Conservation (phyloP, 1,140 invertebrate genomes). For the Elysia chlorotica region DNA sequence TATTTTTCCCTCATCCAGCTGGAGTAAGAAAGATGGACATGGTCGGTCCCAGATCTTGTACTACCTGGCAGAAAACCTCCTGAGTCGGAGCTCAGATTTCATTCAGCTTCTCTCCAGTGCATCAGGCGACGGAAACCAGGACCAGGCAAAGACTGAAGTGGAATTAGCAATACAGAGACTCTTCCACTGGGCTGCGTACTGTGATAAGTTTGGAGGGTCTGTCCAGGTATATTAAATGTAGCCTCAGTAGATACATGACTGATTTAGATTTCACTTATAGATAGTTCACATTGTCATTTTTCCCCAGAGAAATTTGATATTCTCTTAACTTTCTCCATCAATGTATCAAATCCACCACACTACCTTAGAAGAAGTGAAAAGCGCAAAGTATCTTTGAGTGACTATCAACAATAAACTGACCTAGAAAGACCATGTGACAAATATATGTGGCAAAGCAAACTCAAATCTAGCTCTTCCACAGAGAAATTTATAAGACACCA, state of each 20-base stretch:
- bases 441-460: no score
- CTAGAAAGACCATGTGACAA: no score
- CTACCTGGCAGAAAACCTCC: conserved; percentile 65
- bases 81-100: conserved; percentile 56
- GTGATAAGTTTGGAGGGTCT: conserved; percentile 63
- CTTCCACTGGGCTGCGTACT: conserved; percentile 64
- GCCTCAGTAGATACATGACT: background rate
- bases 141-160: conserved; percentile 58
- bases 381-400: background rate
- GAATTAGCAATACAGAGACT: conserved; percentile 59
- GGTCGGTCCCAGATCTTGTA: conserved; percentile 65
- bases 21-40: conserved; percentile 64
- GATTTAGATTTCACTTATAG: background rate
- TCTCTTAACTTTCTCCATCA: background rate
- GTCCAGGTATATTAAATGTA: conserved; percentile 51
- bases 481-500: background rate
- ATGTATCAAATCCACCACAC: background rate
- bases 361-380: background rate
- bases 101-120: conserved; percentile 45
- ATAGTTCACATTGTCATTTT: background rate
- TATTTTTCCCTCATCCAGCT: conserved; percentile 45
- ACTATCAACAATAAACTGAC: no score
- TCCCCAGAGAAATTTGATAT: background rate
- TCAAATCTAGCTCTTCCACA: no score
- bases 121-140: conserved; percentile 46